Evolutionary conservation across 1,140 invertebrate species (phyloP), one percentile per base, ranked within the genome.

Genomic region (Armadillidium nasatum): DNA sequence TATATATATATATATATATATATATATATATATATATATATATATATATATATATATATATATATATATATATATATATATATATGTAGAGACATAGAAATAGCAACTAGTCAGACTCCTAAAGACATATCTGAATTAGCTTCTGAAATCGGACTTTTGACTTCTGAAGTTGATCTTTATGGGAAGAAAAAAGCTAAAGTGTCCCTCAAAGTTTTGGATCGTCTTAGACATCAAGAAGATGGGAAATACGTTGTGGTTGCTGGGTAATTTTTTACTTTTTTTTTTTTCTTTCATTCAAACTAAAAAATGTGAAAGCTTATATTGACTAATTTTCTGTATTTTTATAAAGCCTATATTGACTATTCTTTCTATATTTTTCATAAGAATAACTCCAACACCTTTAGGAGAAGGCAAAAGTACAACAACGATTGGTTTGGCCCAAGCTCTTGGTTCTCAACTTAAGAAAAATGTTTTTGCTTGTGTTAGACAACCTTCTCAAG

Each of bases 361-460:
- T n/a, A n/a, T n/a, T n/a, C n/a, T n/a, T n/a, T n/a, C n/a, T n/a
- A n/a, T n/a, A n/a, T n/a, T n/a, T 50, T 50, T 15, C 46, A 50
- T 50, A 84, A 93, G 92, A 15, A 98, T 99, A 10, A 99, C 96
- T 0, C 96, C 97, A 0, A 99, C 97, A 0, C 95, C 96, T 0
- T 86, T 99, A 3, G 97, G 97, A 9, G 97, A 99, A 87, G 96
- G 97, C 1, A 99, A 99, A 87, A 97, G 87, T 84, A 99, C 98
- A 0, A 99, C 97, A 0, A 90, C 93, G 0, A 89, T 99, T 81
- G 98, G 98, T 45, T 85, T 99, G 71, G 91, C 91, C 10, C 98
- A 99, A 86, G 96, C 96, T 10, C 86, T 99, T 10, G 90, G 91
- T 1, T 93, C 92, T 6, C 93, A 96, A 82, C 89, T 91, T 77